Conservation (phyloP, 2,888 invertebrate species). For the Didymodactylos carnosus region DNA sequence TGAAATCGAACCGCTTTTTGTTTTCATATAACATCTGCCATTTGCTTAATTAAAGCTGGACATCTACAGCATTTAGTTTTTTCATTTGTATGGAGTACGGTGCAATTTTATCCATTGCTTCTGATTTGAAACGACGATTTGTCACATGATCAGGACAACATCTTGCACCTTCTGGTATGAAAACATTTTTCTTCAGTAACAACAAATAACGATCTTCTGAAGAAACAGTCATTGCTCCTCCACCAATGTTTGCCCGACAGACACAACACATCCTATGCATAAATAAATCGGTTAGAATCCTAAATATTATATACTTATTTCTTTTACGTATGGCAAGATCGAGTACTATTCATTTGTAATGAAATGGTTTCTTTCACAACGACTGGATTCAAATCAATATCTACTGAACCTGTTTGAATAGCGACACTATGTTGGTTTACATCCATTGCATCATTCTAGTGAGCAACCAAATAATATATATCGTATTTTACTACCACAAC, state of each 20-base stretch:
- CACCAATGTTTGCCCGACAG: not conserved
- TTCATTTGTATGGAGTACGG: not conserved
- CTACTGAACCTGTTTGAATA: no score
- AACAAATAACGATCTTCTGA: not conserved
- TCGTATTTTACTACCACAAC: no score
- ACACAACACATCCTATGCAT: no score
- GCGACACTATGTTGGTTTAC: no score
- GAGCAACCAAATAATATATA: no score
- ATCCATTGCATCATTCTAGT: no score
- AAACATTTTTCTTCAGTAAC: not conserved
- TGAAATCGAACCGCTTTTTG: not conserved
- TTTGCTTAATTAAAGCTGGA: not conserved
- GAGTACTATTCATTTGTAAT: no score
- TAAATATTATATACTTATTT: no score
- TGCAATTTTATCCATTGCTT: not conserved
- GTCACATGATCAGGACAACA: not conserved
- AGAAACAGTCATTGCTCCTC: not conserved
- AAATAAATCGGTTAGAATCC: no score
- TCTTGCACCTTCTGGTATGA: not conserved
- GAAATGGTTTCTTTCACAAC: no score
- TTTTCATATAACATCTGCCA: not conserved
- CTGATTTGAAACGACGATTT: not conserved
- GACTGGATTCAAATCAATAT: no score
- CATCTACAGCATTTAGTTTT: not conserved
- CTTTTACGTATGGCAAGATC: no score